phyloP scores from a whole-genome alignment of 37 sponge, comb jelly and placozoan genomes.

The Geodia barretti region DNA sequence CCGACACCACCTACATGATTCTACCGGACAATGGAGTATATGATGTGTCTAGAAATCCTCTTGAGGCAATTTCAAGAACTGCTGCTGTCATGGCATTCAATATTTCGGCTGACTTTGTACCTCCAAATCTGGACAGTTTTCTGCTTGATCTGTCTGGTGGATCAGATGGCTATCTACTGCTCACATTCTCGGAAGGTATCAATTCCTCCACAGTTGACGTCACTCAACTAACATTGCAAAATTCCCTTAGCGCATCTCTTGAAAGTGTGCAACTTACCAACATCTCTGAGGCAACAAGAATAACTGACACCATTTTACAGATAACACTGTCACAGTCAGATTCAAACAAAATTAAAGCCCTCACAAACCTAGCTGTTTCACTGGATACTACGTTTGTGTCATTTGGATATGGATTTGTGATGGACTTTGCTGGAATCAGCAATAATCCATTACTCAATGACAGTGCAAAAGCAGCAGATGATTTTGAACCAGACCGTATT shows the following conservation, averaged over 20 bases:
- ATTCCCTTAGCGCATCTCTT: constrained; percentile 4
- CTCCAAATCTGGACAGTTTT: constrained; percentile 67
- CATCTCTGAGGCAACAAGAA: constrained; percentile 6
- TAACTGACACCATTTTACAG: constrained; percentile 14
- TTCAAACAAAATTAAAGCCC: constrained; percentile 66
- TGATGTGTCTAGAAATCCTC: constrained; percentile 72
- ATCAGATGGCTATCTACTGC: constrained; percentile 43
- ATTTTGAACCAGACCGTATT: constrained; percentile 75
- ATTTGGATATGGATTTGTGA: constrained; percentile 24
- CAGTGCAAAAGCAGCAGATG: constrained; percentile 36
- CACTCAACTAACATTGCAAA: constrained; percentile 53
- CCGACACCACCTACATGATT: constrained; percentile 67
- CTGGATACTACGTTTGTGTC: constrained; percentile 62
- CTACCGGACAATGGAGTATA: constrained; percentile 57
- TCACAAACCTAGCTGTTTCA: constrained; percentile 52
- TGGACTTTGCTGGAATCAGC: constrained; percentile 68
- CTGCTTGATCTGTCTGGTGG: constrained; percentile 76
- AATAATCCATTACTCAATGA: constrained; percentile 23
- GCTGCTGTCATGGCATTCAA: constrained; percentile 55
- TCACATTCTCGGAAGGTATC: constrained; percentile 82
- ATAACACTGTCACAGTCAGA: constrained; percentile 54
- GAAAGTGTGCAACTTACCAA: constrained; percentile 36
- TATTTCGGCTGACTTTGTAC: constrained; percentile 77
- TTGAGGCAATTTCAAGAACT: constrained; percentile 33
- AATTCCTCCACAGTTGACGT: constrained; percentile 51